phyloP scores from a whole-genome alignment of 2,113 vertebrate genomes.

The Trichechus manatus region DNA sequence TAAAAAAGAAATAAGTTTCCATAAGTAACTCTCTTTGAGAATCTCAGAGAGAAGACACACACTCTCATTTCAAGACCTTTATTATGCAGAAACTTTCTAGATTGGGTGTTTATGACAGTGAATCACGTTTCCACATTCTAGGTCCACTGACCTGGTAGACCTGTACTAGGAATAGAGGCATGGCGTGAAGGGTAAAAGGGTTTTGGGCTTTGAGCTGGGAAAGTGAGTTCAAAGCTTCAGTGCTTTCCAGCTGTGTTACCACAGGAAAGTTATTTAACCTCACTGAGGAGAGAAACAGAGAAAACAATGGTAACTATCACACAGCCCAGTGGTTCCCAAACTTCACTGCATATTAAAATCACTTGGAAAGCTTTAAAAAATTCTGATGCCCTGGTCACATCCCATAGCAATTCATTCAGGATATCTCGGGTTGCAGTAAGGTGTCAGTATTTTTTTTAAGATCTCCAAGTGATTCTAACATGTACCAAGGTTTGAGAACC shows the following conservation, averaged over 20 bases:
- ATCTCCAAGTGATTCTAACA: neutral
- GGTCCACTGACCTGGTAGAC: neutral
- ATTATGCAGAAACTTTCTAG: neutral
- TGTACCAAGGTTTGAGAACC: neutral
- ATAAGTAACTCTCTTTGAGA: slow-evolving; percentile 43
- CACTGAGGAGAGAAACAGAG: neutral
- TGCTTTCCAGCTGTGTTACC: neutral
- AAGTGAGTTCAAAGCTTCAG: neutral
- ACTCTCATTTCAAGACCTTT: neutral
- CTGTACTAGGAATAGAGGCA: neutral
- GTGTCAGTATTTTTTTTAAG: neutral
- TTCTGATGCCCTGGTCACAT: neutral
- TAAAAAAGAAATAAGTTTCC: slow-evolving; percentile 63
- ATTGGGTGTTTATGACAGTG: neutral
- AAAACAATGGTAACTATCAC: neutral
- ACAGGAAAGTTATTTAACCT: neutral
- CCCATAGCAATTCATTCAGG: neutral
- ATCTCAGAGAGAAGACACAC: neutral
- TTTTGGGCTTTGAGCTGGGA: neutral
- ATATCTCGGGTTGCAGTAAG: neutral
- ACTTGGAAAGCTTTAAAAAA: neutral
- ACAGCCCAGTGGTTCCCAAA: neutral
- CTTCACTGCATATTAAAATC: neutral
- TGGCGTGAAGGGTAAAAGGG: neutral
- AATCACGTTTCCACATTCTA: neutral